A percentile compares a stretch with the other conserved stretches of the same genome.
phyloP scores from a whole-genome alignment of 2,797 vertebrate genomes.

The Chelmon rostratus region DNA sequence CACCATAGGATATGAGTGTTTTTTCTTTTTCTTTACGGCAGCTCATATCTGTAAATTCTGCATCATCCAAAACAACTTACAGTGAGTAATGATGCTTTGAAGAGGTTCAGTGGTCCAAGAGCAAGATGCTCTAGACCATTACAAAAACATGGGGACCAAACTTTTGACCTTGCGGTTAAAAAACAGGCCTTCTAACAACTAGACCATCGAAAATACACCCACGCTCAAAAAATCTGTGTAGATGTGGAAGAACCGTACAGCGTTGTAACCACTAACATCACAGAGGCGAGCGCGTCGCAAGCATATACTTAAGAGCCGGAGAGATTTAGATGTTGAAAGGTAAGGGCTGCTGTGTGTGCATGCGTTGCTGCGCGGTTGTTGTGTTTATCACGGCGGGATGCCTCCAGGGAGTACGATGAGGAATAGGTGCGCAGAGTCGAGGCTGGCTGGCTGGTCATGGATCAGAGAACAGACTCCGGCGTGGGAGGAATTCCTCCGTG shows the following conservation, averaged over 20 bases:
- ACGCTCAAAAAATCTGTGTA: constrained; percentile 5
- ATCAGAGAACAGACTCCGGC: constrained; percentile 48
- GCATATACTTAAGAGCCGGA: background rate
- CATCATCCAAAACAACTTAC: constrained; percentile 5
- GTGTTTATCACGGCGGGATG: constrained; percentile 55
- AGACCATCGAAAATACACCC: constrained; percentile 21
- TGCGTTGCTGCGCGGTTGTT: constrained; percentile 59
- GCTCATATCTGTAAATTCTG: constrained; percentile 6
- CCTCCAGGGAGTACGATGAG: constrained; percentile 41
- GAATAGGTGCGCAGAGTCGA: constrained; percentile 43
- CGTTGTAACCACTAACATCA: constrained; percentile 3
- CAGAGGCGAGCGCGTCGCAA: constrained; percentile 4
- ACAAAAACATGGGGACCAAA: constrained; percentile 6
- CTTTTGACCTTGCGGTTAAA: constrained; percentile 15
- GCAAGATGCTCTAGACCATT: background rate
- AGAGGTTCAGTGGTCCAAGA: background rate
- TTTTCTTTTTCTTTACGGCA: background rate
- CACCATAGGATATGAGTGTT: constrained; percentile 4
- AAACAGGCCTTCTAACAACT: constrained; percentile 3
- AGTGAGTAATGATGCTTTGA: background rate
- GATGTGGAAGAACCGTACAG: constrained; percentile 6
- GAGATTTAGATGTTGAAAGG: constrained; percentile 54
- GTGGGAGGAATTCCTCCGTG: constrained; percentile 60
- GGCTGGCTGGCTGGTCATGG: constrained; percentile 49
- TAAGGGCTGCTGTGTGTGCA: constrained; percentile 34